phyloP scores from a whole-genome alignment of 2,888 invertebrate genomes.

The Choristoneura rosaceana region DNA sequence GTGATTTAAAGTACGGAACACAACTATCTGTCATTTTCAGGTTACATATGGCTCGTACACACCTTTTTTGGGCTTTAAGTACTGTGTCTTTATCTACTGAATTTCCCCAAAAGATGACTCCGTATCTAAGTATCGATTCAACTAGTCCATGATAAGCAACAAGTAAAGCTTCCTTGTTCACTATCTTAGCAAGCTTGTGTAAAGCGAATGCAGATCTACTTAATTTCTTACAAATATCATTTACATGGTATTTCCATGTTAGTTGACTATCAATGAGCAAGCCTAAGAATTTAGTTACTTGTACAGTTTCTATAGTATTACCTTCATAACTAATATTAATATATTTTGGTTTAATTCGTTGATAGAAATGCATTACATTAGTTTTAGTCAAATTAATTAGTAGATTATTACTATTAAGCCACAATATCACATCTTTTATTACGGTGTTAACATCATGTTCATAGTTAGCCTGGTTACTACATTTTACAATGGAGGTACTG shows the following conservation, averaged over 20 bases:
- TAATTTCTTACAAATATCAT: too few species aligned
- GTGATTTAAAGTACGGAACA: neutral
- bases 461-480: neutral
- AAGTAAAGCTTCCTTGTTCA: too few species aligned
- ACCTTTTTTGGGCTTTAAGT: neutral
- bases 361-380: conserved; percentile 1
- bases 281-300: too few species aligned
- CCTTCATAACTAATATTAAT: neutral
- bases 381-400: too few species aligned
- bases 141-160: too few species aligned
- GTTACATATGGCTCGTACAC: neutral
- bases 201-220: too few species aligned
- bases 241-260: too few species aligned
- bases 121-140: too few species aligned
- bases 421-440: neutral
- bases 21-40: neutral
- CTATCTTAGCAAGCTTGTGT: too few species aligned
- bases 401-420: neutral
- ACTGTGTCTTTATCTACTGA: neutral
- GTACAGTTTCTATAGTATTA: neutral
- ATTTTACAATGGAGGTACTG: neutral
- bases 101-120: too few species aligned
- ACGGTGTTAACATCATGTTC: neutral
- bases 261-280: too few species aligned
- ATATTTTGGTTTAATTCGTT: neutral